Conservation (phyloP, 2,888 invertebrate genomes). For the Marasmarcha lunaedactyla region DNA sequence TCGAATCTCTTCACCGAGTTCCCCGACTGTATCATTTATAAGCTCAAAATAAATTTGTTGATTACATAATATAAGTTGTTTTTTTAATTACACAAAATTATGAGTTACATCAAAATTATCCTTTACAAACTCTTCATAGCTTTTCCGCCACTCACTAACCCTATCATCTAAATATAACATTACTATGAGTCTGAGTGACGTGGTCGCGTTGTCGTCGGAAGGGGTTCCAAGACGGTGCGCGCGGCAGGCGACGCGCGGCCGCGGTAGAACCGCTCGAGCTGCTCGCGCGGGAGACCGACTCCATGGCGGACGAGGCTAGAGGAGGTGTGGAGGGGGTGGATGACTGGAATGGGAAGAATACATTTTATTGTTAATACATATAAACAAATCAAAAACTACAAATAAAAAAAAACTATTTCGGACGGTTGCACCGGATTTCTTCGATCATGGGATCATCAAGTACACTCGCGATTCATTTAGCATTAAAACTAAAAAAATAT, state of each 20-base stretch:
- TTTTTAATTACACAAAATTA: no score
- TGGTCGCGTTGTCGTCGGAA: conserved; percentile 75
- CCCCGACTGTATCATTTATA: no score
- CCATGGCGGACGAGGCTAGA: conserved; percentile 47
- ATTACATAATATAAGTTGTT: no score
- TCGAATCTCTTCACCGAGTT: no score
- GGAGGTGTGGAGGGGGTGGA: conserved; percentile 38
- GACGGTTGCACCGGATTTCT: not conserved
- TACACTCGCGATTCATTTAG: no score
- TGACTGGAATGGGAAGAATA: conserved; percentile 17
- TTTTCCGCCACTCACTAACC: no score
- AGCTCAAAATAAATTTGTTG: no score
- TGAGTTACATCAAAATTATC: no score
- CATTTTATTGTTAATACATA: conserved; percentile 11
- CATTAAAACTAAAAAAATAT: no score
- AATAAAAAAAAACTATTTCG: no score
- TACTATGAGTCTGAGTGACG: conserved; percentile 30
- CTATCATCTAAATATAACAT: not conserved
- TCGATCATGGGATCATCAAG: no score
- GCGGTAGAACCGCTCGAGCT: conserved; percentile 53
- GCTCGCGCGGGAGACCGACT: conserved; percentile 58
- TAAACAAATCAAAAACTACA: not conserved
- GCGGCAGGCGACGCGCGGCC: conserved; percentile 45
- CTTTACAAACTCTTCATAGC: no score
- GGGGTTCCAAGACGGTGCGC: conserved; percentile 77